phyloP scores from a whole-genome alignment of 2,888 invertebrate genomes.

The Hypselothyrea guttata region DNA sequence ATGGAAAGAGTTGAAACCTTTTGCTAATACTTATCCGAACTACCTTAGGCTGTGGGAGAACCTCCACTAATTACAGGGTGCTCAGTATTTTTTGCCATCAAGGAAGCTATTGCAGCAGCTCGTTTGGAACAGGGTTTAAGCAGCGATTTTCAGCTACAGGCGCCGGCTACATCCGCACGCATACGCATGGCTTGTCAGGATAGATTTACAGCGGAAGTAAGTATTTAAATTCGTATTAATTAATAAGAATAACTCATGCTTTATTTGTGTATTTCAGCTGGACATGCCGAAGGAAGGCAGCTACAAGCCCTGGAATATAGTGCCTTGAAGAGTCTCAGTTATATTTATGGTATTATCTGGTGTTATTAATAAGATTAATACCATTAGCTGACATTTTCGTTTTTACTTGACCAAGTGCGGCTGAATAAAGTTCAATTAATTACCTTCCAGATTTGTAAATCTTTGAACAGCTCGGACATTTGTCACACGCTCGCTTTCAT shows the following conservation, averaged over 20 bases:
- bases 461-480: conserved; percentile 57
- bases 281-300: conserved; percentile 83
- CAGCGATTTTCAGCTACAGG: conserved; percentile 85
- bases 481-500: conserved; percentile 73
- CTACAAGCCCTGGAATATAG: conserved; percentile 87
- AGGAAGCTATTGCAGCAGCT: conserved; percentile 91
- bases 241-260: too few species aligned
- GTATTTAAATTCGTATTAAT: conserved; percentile 7
- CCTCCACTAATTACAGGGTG: conserved; percentile 95
- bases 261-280: conserved; percentile 84
- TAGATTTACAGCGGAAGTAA: conserved; percentile 89
- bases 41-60: conserved; percentile 94
- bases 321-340: conserved; percentile 83
- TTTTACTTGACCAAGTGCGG: conserved; percentile 19
- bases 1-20: not conserved
- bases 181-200: conserved; percentile 96
- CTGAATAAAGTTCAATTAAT: conserved; percentile 60
- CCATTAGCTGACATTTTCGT: conserved; percentile 9
- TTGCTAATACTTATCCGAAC: not conserved
- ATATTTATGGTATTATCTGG: too few species aligned
- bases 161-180: conserved; percentile 94
- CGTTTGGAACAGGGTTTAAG: conserved; percentile 87
- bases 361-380: conserved; percentile 4
- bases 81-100: conserved; percentile 95
- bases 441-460: conserved; percentile 57